Base-by-base conservation (phyloP, 2,797 vertebrate species). In the Parambassis ranga region DNA sequence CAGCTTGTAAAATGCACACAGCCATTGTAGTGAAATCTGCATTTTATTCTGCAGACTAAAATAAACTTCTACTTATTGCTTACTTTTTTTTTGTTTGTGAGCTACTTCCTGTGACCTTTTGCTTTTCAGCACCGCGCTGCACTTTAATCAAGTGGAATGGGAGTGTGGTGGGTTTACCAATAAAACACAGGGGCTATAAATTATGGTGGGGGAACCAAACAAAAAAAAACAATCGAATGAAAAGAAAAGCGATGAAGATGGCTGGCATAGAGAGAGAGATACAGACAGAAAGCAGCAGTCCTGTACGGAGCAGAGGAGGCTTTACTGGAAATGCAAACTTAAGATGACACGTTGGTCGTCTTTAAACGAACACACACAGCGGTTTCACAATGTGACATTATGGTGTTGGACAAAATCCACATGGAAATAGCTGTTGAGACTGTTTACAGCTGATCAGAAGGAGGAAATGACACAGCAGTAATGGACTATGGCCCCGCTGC, bases 131-230 rank as follows among this genome's bases (percentile, higher is more conserved):
- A 60, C 38, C 43, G 5, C 53, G 79, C 76, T 65, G 18, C 65
- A 67, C 35, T 78, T 85, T 81, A 83, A 78, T 79, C 69, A 71
- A 77, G 64, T 41, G 46, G 64, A 81, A 75, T 39, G 75, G 0
- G 74, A 75, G 56, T 22, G 64, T 14, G 44, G 66, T 37, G 61
- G 37, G 64, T 14, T 75, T 30, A 78, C 76, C 76, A 83, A 79
- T 81, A 81, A 78, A 87, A 79, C 46, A 65, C 24, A 75, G 64
- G 55, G 60, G 68, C 70, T 18, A 52, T 73, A 79, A 78, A 84
- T 84, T 75, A 82, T 64, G 42, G 69, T 3, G 24, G 36, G 24
- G 36, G 44, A 62, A 71, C 55, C 51, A 75, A 79, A n/a, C n/a
- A n/a, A n/a, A n/a, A n/a, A n/a, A n/a, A n/a, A 84, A 71, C 47